These are phyloP conservation scores for Ceratothoa steindachneri DNA, from an alignment of 2,888 invertebrate species.

Conservation along the genomic window DNA sequence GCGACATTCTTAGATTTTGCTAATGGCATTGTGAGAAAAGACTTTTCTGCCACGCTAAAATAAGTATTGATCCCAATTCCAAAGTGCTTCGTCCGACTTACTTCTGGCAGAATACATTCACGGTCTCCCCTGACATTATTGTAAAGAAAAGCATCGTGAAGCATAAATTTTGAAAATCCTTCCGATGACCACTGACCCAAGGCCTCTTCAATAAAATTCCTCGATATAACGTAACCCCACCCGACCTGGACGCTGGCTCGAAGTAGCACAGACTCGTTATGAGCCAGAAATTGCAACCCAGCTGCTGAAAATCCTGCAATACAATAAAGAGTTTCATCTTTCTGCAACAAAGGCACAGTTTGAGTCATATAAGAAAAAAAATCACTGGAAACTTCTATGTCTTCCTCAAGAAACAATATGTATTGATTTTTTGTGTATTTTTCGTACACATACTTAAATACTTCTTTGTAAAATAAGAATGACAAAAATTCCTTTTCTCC, in stretches of 20 bases:
- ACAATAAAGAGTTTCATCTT: constrained; percentile 37
- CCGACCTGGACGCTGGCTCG: constrained; percentile 32
- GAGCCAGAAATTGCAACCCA: background rate
- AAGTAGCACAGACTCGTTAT: constrained; percentile 3
- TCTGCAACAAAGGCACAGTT: constrained; percentile 29
- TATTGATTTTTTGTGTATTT: constrained; percentile 24
- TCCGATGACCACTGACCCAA: constrained; percentile 25
- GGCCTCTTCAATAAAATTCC: constrained; percentile 25
- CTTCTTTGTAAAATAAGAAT: constrained; percentile 37
- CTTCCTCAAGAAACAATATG: constrained; percentile 40
- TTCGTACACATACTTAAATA: constrained; percentile 20
- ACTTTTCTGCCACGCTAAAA: background rate
- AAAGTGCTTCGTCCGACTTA: constrained; percentile 30
- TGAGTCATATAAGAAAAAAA: constrained; percentile 46
- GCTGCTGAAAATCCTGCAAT: constrained; percentile 19
- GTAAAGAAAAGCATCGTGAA: constrained; percentile 37
- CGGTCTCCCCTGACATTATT: background rate
- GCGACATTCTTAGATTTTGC: background rate
- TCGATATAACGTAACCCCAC: constrained; percentile 39
- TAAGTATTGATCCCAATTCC: constrained; percentile 17
- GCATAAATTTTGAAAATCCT: background rate
- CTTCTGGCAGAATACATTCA: constrained; percentile 39
- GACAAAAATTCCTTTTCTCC: constrained; percentile 24
- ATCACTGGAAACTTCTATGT: constrained; percentile 41
- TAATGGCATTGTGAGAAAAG: background rate